Percentiles rank a stretch among this genome's conserved stretches.
Evolutionary conservation across 1,140 invertebrate genomes (phyloP).

Genomic region (Manduca sexta): DNA sequence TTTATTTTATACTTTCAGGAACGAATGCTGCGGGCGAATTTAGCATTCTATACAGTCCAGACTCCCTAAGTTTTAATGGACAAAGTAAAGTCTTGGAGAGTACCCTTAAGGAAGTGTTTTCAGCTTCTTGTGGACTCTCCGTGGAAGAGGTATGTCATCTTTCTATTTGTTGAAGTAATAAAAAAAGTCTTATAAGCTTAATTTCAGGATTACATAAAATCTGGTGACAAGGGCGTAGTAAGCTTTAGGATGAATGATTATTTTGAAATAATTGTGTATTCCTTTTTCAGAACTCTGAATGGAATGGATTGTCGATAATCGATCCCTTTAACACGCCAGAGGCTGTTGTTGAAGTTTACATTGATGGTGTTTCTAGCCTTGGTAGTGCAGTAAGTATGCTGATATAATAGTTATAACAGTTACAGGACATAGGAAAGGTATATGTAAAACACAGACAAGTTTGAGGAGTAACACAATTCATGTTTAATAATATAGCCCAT

Average conservation of each 20-base stretch:
- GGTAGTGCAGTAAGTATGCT: slow-evolving; percentile 50
- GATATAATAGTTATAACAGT: neutral
- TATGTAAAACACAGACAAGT: too few species aligned
- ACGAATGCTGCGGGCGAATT: slow-evolving; percentile 78
- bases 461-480: too few species aligned
- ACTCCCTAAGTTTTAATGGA: slow-evolving; percentile 78
- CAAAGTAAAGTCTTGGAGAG: slow-evolving; percentile 67
- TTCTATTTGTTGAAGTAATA: neutral
- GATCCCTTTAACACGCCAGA: slow-evolving; percentile 86
- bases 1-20: slow-evolving; percentile 64
- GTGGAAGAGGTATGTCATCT: slow-evolving; percentile 69
- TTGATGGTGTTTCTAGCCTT: slow-evolving; percentile 79
- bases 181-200: too few species aligned
- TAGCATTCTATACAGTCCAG: slow-evolving; percentile 77
- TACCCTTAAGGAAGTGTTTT: slow-evolving; percentile 81
- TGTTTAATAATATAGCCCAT: too few species aligned
- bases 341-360: slow-evolving; percentile 81
- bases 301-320: slow-evolving; percentile 80
- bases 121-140: slow-evolving; percentile 80
- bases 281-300: slow-evolving; percentile 76
- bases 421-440: too few species aligned
- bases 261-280: too few species aligned
- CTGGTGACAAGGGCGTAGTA: neutral
- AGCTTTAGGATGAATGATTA: too few species aligned
- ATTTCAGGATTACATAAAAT: slow-evolving; percentile 6